Conservation (phyloP, 2,797 vertebrate genomes). For the Sebastes hubbsi region DNA sequence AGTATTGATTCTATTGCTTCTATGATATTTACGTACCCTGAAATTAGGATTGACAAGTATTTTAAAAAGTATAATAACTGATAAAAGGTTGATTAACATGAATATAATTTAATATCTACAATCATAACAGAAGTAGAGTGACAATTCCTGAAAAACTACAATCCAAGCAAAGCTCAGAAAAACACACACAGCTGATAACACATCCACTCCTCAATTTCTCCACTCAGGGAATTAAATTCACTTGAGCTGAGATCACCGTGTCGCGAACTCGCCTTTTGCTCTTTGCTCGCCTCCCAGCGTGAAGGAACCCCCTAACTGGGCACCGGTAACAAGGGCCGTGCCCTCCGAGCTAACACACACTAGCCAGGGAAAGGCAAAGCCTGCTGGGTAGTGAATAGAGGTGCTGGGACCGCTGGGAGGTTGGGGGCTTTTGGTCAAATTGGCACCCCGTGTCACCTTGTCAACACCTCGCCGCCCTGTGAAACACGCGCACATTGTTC, state of each 20-base stretch:
- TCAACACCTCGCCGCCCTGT: slow-evolving; percentile 64
- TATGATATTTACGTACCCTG: neutral
- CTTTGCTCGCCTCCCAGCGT: slow-evolving; percentile 54
- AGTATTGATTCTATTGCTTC: neutral
- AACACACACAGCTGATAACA: neutral
- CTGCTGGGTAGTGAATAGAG: slow-evolving; percentile 57
- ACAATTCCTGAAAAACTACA: neutral
- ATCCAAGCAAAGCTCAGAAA: neutral
- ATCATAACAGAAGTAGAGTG: neutral
- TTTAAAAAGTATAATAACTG: neutral
- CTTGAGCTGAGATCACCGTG: slow-evolving; percentile 43
- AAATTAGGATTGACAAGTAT: neutral
- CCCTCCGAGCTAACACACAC: slow-evolving; percentile 46
- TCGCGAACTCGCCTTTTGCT: slow-evolving; percentile 52
- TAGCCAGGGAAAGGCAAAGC: slow-evolving; percentile 30
- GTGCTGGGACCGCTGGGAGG: slow-evolving; percentile 36
- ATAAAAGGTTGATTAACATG: neutral
- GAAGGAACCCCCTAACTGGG: slow-evolving; percentile 51
- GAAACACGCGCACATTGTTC: slow-evolving; percentile 6
- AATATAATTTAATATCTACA: neutral
- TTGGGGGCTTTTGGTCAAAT: slow-evolving; percentile 59
- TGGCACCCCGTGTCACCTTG: slow-evolving; percentile 66
- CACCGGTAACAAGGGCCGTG: slow-evolving; percentile 68
- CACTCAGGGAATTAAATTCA: slow-evolving; percentile 53
- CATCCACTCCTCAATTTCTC: slow-evolving; percentile 22